Conservation (phyloP, 2,888 invertebrate genomes). For the Acleris sparsana region DNA sequence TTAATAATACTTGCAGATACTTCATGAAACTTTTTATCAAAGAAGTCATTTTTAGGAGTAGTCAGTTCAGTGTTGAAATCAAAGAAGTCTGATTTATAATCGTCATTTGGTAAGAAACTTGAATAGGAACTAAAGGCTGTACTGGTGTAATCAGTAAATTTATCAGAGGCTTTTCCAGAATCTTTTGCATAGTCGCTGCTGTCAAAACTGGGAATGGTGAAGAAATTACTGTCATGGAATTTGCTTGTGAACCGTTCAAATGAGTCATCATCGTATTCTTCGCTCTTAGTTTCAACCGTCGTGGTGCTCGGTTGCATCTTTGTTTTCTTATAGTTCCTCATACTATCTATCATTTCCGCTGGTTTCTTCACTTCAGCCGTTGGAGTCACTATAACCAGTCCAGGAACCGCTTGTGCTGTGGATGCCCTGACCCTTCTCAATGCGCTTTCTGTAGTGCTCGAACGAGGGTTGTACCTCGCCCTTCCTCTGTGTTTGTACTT, state of each 20-base stretch:
- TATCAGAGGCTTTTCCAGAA: constrained; percentile 56
- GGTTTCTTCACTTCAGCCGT: constrained; percentile 71
- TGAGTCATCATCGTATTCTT: constrained; percentile 60
- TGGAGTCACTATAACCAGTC: constrained; percentile 70
- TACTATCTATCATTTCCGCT: constrained; percentile 69
- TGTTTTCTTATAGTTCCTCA: constrained; percentile 67
- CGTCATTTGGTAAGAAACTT: constrained; percentile 64
- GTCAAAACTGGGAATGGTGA: constrained; percentile 74
- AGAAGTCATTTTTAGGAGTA: constrained; percentile 80
- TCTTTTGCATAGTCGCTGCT: constrained; percentile 56
- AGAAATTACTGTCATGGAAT: constrained; percentile 80
- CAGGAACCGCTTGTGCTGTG: constrained; percentile 48
- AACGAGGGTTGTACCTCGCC: constrained; percentile 60
- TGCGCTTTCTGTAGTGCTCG: constrained; percentile 55
- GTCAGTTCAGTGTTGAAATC: constrained; percentile 74
- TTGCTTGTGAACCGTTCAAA: constrained; percentile 77
- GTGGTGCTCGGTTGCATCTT: constrained; percentile 65
- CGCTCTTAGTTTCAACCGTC: constrained; percentile 48
- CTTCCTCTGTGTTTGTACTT: constrained; percentile 78
- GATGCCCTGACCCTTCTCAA: constrained; percentile 53
- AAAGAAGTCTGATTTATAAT: constrained; percentile 69
- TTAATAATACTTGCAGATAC: constrained; percentile 81
- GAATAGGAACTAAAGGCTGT: constrained; percentile 63
- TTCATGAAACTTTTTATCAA: constrained; percentile 79
- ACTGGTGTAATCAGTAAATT: constrained; percentile 62